These are phyloP conservation scores for Pachypanchax playfairii DNA, from an alignment of 2,113 vertebrate species.

Conservation along the genomic window DNA sequence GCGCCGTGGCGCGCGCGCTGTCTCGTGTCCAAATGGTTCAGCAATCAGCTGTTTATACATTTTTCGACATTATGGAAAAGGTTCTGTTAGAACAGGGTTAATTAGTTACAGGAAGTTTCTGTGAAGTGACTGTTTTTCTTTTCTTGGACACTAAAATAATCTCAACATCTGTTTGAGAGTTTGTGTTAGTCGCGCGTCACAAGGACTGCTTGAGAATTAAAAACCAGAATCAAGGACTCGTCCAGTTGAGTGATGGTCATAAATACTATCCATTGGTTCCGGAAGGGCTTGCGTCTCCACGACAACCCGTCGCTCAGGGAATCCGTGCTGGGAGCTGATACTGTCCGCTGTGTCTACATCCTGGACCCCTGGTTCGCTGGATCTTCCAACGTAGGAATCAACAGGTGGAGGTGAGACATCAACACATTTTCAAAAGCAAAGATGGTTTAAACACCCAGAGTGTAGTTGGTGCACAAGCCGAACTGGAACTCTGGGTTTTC, in stretches of 20 bases:
- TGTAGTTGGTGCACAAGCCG: too few relatives aligned
- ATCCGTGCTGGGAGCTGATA: conserved; percentile 89
- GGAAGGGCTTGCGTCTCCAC: conserved; percentile 97
- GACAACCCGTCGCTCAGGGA: conserved; percentile 94
- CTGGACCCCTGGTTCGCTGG: conserved; percentile 98
- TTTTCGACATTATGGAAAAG: conserved; percentile 76
- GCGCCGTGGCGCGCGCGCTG: conserved; percentile 21
- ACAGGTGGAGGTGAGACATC: conserved; percentile 93
- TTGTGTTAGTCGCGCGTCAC: conserved; percentile 2
- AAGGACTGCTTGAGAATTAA: conserved; percentile 15
- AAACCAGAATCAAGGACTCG: conserved; percentile 41
- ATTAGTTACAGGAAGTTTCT: too few relatives aligned
- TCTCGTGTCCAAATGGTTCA: conserved; percentile 70
- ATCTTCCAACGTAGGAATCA: conserved; percentile 98
- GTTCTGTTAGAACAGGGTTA: conserved; percentile 81
- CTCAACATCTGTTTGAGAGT: background rate
- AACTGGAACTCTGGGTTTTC: too few relatives aligned
- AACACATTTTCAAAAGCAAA: too few relatives aligned
- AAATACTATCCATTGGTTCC: conserved; percentile 98
- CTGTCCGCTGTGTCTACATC: conserved; percentile 95
- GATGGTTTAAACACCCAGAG: too few relatives aligned
- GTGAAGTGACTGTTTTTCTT: too few relatives aligned
- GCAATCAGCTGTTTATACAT: conserved; percentile 30
- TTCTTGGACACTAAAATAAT: background rate
- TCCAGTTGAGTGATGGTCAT: conserved; percentile 87